Evolutionary conservation across 2,888 invertebrate species (phyloP), one percentile per base, ranked within the genome.

Genomic region (Smittia sp.): DNA sequence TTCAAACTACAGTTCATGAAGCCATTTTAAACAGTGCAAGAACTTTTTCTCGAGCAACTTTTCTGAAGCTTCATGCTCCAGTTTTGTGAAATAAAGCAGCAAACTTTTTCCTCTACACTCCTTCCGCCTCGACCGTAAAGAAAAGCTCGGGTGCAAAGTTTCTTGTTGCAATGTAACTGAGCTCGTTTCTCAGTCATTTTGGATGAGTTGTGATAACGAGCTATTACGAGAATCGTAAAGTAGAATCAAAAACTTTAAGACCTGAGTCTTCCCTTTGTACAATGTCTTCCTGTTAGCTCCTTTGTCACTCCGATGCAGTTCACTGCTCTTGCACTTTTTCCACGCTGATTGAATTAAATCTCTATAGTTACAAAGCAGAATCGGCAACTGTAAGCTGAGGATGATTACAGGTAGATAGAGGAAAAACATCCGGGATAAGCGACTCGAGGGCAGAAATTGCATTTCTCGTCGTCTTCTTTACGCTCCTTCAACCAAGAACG

Each of bases 101-200:
- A 11, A 46, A 46, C 46, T 46, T 46, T 46, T n/a, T 46, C 15
- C 11, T 11, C 32, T 32, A 9, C 32, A 6, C 32, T 32, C 9
- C 32, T 6, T 32, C 46, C n/a, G 20, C 22, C n/a, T 7, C 18
- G 11, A 22, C 22, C 4, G 22, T 58, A 58, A 58, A 58, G 58
- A 58, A 18, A 58, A 58, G 18, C 58, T 58, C 58, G 27, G 27
- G 25, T 22, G 13, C 22, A 54, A 69, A 69, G 52, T 69, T 69
- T 68, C 41, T 39, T 46, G 68, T 52, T 54, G 18, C 22, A 54
- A 22, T 24, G 69, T 69, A 52, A 52, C 41, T 7, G 54, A 69
- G 69, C 69, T 54, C 54, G 41, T 69, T 52, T 52, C 41, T 69
- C 54, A 69, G 20, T 63, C 63, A 63, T 63, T 63, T 69, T 54